Conservation (phyloP, 2,888 invertebrate species). For the Zaprionus bogoriensis region DNA sequence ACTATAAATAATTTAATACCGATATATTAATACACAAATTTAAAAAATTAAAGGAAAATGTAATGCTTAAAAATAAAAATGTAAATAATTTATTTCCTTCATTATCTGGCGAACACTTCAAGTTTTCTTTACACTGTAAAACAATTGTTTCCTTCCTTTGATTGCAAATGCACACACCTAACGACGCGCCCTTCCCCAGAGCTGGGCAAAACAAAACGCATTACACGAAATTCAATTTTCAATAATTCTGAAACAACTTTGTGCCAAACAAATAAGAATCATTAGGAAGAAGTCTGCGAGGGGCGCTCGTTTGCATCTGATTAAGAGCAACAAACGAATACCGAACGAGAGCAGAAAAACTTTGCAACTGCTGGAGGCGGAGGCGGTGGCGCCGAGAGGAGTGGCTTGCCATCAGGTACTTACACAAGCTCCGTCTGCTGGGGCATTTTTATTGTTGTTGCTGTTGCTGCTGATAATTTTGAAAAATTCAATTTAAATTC, state of each 20-base stretch:
- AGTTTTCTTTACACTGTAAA: no score
- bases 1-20: no score
- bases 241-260: conserved; percentile 53
- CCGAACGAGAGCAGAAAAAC: conserved; percentile 15
- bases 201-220: conserved; percentile 25
- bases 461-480: conserved; percentile 49
- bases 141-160: conserved; percentile 15
- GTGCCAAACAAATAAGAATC: conserved; percentile 48
- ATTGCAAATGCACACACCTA: conserved; percentile 21
- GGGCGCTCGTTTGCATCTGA: conserved; percentile 68
- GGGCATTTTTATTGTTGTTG: no score
- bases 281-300: conserved; percentile 44
- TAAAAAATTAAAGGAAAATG: no score
- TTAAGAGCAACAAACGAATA: conserved; percentile 57
- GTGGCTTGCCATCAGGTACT: no score
- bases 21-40: no score
- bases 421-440: no score
- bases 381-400: neutral
- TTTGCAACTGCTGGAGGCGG: conserved; percentile 15
- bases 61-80: no score
- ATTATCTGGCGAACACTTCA: no score
- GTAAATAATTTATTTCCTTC: no score
- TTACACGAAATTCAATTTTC: conserved; percentile 58
- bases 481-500: conserved; percentile 65
- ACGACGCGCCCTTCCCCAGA: no score